Base-by-base conservation (phyloP, 2,113 vertebrate species). In the Grammomys surdaster region DNA sequence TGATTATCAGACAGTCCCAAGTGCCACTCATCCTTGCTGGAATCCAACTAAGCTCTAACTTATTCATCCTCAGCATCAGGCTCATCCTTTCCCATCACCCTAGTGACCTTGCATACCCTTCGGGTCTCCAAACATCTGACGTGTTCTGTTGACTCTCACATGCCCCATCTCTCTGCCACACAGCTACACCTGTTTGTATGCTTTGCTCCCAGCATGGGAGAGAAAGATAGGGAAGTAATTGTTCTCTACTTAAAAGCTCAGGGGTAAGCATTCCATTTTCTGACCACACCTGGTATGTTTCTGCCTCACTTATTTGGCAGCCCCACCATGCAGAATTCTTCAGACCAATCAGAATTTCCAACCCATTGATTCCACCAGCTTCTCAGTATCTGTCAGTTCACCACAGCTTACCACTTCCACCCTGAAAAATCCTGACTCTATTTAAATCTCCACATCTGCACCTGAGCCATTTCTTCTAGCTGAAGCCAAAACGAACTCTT, bases 271-370 rank as follows among this genome's bases (percentile, higher is more conserved):
- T 72, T 73, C 43, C 28, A 12, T 77, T 86, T 60, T 90, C 51
- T 40, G 51, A 36, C 72, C 58, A n/a, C 92, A 87, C 75, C 54
- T 93, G 92, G 11, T 67, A 2, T 80, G 19, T 65, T 95, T 87
- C 77, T 28, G 85, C 43, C 43, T 81, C 65, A 26, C 63, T 87
- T 72, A 7, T n/a, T 56, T 65, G 56, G 69, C 73, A 89, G 14
- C 1, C 0, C 48, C 10, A 7, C 58, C 0, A 14, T 2, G 12
- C 16, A 81, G 65, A 91, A 76, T 73, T 93, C 84, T 91, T 78
- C 84, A 95, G 78, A 77, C 24, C 72, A 43, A 54, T 82, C 73
- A 63, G 84, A 54, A 95, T 89, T 91, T 78, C 88, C 90, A 46
- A 0, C 13, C 31, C 73, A 51, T 0, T 60, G 46, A 28, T 46